Evolutionary conservation across 2,888 invertebrate genomes (phyloP).

Genomic region (Resseliella maxima): DNA sequence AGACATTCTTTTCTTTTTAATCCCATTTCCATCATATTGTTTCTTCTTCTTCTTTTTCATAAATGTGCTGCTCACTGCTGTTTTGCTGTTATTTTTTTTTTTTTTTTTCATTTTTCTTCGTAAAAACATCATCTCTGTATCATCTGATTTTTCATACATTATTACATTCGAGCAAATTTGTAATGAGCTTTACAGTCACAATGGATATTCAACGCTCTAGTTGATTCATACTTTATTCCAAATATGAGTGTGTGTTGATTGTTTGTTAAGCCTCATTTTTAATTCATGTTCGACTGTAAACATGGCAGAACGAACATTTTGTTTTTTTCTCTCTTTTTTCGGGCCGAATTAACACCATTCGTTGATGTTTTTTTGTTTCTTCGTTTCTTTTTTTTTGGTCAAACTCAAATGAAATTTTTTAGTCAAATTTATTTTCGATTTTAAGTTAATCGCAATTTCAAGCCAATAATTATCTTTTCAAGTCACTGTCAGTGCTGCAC

Average conservation of each 20-base stretch:
- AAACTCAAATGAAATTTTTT: no score
- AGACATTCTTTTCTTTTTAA: not conserved
- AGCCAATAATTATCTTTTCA: no score
- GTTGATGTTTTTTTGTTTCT: not conserved
- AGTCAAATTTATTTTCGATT: no score
- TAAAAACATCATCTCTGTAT: not conserved
- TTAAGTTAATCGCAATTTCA: no score
- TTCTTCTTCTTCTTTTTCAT: no score
- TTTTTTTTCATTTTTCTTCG: not conserved
- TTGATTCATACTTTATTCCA: not conserved
- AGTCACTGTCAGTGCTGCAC: no score
- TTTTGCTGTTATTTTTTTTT: not conserved
- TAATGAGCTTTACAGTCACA: conserved; percentile 6
- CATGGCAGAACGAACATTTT: not conserved
- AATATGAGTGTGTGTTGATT: not conserved
- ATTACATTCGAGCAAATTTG: conserved; percentile 5
- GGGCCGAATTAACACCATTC: not conserved
- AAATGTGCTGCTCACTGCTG: not conserved
- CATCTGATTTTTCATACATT: conserved; percentile 26
- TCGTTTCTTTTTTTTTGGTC: not conserved
- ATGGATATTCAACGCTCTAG: conserved; percentile 35
- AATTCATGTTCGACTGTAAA: not conserved
- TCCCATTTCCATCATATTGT: not conserved
- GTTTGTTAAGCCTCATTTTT: not conserved
- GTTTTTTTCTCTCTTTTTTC: no score